A percentile compares a stretch with the other conserved stretches of the same genome.
Conservation (phyloP, 2,888 invertebrate species). For the Sipunculus nudus region DNA sequence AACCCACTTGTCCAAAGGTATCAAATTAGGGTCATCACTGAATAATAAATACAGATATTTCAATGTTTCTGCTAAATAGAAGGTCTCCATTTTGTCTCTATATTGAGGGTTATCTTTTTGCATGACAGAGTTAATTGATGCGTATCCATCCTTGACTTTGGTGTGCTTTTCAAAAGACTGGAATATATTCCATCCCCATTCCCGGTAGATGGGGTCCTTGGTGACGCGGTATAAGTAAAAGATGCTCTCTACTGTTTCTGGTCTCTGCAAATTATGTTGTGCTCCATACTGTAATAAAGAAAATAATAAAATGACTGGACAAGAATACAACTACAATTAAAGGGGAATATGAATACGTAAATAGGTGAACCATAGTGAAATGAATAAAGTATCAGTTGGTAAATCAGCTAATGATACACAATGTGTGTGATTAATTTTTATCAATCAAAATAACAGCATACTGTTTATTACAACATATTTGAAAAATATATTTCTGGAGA, state of each 20-base stretch:
- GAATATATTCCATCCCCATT: slow-evolving; percentile 98
- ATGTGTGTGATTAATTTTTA: background rate
- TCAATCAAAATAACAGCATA: background rate
- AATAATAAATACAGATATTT: slow-evolving; percentile 96
- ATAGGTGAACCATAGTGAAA: background rate
- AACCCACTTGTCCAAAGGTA: slow-evolving; percentile 75
- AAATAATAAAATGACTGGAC: background rate
- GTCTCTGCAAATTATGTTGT: slow-evolving; percentile 92
- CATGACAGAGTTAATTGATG: slow-evolving; percentile 91
- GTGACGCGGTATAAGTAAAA: slow-evolving; percentile 97
- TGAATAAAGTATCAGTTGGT: background rate
- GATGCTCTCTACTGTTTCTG: slow-evolving; percentile 95
- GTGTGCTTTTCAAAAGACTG: slow-evolving; percentile 92
- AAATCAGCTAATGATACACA: background rate
- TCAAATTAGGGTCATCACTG: slow-evolving; percentile 75
- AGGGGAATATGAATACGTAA: background rate
- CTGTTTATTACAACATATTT: background rate
- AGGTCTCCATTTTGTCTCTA: slow-evolving; percentile 94
- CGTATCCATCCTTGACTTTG: slow-evolving; percentile 81
- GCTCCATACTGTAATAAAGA: slow-evolving; percentile 73
- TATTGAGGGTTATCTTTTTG: slow-evolving; percentile 77
- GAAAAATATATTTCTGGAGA: background rate
- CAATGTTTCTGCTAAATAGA: slow-evolving; percentile 94
- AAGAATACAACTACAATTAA: background rate
- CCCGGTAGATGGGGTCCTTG: slow-evolving; percentile 92